These are phyloP conservation scores for Zoanthus gigantus DNA, from an alignment of 92 coral and sea anemone species.

Conservation along the genomic window DNA sequence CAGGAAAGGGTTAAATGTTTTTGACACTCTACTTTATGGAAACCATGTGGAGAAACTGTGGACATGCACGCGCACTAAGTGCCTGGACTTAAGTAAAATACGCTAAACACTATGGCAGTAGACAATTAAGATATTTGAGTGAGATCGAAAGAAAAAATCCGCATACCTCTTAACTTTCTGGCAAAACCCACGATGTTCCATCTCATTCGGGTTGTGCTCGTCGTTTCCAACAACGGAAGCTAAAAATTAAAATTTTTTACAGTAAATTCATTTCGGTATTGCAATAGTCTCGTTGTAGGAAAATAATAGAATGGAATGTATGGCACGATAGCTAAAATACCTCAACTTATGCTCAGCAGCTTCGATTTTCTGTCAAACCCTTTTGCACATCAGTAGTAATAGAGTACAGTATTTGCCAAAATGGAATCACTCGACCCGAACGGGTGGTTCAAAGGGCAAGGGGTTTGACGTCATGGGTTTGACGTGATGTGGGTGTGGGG, in stretches of 20 bases:
- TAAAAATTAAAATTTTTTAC: background rate
- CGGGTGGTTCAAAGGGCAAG: no score
- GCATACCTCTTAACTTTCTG: slow-evolving; percentile 4
- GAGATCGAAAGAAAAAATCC: slow-evolving; percentile 1
- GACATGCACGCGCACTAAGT: background rate
- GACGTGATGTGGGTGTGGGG: no score
- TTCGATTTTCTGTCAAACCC: slow-evolving; percentile 29
- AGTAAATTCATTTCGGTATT: slow-evolving; percentile 18
- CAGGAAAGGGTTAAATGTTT: background rate
- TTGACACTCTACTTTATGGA: no score
- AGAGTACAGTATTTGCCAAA: no score
- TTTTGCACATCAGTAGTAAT: background rate
- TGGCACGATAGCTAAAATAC: background rate
- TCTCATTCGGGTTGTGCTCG: slow-evolving; percentile 10
- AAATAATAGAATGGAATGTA: background rate
- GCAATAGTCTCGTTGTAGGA: slow-evolving; percentile 4
- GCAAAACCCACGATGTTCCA: slow-evolving; percentile 17
- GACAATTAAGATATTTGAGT: slow-evolving; percentile 21
- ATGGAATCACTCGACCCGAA: no score
- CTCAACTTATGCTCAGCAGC: slow-evolving; percentile 1
- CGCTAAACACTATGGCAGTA: slow-evolving; percentile 1
- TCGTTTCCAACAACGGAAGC: slow-evolving; percentile 21
- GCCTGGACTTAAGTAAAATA: slow-evolving; percentile 17
- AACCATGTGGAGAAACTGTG: background rate
- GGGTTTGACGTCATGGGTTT: no score